Base-by-base conservation (phyloP, 2,888 invertebrate species). In the Portevinia maculata region DNA sequence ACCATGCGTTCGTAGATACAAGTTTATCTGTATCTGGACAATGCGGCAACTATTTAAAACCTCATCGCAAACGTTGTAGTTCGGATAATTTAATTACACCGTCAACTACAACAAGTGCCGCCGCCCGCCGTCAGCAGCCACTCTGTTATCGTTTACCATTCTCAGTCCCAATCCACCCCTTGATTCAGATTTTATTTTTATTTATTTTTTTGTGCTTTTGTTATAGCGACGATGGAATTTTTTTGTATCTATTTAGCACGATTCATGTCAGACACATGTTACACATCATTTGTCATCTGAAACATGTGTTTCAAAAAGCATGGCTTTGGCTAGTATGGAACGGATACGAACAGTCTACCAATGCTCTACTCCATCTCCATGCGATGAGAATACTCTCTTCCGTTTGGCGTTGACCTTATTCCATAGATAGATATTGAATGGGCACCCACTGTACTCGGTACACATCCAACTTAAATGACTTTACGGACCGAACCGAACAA, bases 211-310 rank as follows among this genome's bases (percentile, higher is more conserved):
- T 15, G 13, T 13, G 39, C 24, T 13, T 15, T 15, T 13, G 5
- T 1, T 67, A 57, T 34, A 30, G 28, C 8, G 13, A n/a, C 17
- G 41, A 30, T 34, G 37, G 46, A 57, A 57, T 52, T 34, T 34
- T 17, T 21, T 8, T 24, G 3, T 62, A 9, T 46, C 55, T 69
- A 70, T 64, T 62, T 17, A 17, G 30, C 6, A 8, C 24, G 65
- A 57, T 21, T 21, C 59, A 57, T 59, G 52, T 57, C 50, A 62
- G 37, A 6, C 81, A 81, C 78, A 78, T 83, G 83, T 67, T 73
- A 53, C 71, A 55, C 83, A 67, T 83, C 83, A 71, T 83, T 83
- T 78, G 83, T 78, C 83, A 78, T 83, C 67, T 53, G 78, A 78
- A 83, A 78, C 83, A 83, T 83, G 78, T 83, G 83, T 67, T 70